A percentile compares a stretch with the other conserved stretches of the same genome.
Evolutionary conservation across 2,113 vertebrate genomes (phyloP).

Genomic region (Corvus moneduloides): DNA sequence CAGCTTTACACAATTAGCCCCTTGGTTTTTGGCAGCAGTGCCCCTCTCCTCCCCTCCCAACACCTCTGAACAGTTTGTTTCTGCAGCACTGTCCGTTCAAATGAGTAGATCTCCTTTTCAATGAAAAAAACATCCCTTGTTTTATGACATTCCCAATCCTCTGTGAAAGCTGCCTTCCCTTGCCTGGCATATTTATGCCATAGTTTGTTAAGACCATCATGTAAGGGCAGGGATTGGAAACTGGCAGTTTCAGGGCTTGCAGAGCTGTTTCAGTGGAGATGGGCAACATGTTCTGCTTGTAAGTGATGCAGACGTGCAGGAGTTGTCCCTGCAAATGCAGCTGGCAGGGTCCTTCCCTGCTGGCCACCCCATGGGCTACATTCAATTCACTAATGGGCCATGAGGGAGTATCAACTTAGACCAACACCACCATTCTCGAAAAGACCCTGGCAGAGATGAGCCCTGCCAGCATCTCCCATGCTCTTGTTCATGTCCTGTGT

Average conservation of each 20-base stretch:
- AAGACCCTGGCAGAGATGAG: neutral
- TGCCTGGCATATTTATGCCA: slow-evolving; percentile 29
- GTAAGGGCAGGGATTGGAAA: neutral
- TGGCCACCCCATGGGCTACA: neutral
- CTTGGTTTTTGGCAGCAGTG: neutral
- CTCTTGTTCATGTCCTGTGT: neutral
- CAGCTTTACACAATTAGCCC: neutral
- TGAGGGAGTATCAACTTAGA: neutral
- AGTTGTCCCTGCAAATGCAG: neutral
- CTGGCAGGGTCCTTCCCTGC: neutral
- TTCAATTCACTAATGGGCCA: neutral
- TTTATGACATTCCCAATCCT: neutral
- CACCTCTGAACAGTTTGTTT: neutral
- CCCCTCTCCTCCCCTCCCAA: neutral
- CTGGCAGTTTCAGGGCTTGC: slow-evolving; percentile 4
- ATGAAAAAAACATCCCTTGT: neutral
- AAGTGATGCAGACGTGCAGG: neutral
- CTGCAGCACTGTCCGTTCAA: neutral
- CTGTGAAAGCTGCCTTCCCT: neutral
- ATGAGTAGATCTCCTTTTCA: neutral
- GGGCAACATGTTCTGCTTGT: neutral
- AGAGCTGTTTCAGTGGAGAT: neutral
- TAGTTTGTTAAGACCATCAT: slow-evolving; percentile 17
- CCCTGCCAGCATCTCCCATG: neutral
- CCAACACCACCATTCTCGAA: neutral